phyloP scores from a whole-genome alignment of 2,888 invertebrate species.

The Heliconius cydno region DNA sequence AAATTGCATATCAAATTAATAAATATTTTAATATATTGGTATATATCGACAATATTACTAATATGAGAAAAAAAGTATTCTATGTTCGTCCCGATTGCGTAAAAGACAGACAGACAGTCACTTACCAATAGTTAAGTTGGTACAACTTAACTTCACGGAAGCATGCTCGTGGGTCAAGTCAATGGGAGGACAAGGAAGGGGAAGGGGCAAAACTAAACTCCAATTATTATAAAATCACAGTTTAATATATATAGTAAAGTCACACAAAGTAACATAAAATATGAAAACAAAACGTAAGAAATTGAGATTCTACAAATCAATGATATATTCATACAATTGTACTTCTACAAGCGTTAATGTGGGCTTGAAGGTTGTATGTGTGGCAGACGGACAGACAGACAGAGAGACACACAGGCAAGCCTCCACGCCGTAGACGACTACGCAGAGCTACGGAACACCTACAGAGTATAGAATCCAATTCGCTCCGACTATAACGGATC shows the following conservation, averaged over 20 bases:
- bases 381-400: slow-evolving; percentile 4
- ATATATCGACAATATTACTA: too few relatives aligned
- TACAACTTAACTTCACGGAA: too few relatives aligned
- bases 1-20: too few relatives aligned
- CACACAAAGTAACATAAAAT: slow-evolving; percentile 56
- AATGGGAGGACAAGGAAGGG: slow-evolving; percentile 2
- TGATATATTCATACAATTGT: slow-evolving; percentile 46
- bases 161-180: not conserved
- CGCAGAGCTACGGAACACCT: slow-evolving; percentile 32
- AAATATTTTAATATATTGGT: too few relatives aligned
- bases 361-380: slow-evolving; percentile 40
- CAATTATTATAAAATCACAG: slow-evolving; percentile 56
- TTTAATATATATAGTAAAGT: slow-evolving; percentile 66
- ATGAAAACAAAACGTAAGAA: slow-evolving; percentile 46
- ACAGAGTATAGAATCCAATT: slow-evolving; percentile 29
- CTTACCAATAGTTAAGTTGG: too few relatives aligned
- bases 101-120: too few relatives aligned
- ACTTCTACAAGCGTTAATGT: slow-evolving; percentile 61
- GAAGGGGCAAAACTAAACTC: slow-evolving; percentile 47
- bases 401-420: slow-evolving; percentile 2
- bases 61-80: too few relatives aligned
- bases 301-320: slow-evolving; percentile 45
- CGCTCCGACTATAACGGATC: slow-evolving; percentile 12
- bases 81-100: too few relatives aligned
- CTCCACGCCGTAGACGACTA: slow-evolving; percentile 27